phyloP scores from a whole-genome alignment of 2,797 vertebrate species.

The Hydrophis major region DNA sequence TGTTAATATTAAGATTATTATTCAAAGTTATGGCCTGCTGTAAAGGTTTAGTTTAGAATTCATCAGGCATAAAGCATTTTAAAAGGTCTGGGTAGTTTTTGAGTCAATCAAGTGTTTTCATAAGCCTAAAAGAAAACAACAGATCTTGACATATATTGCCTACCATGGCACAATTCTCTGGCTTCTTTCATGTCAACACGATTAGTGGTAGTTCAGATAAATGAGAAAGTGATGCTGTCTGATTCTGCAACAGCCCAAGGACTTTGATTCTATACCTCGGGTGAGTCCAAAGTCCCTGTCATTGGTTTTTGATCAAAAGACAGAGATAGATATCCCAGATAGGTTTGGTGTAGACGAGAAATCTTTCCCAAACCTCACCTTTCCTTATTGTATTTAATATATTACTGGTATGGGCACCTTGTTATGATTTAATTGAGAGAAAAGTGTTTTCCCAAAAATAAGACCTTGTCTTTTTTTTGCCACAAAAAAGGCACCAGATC shows the following conservation, averaged over 20 bases:
- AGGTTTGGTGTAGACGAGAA: background rate
- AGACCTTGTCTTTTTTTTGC: too few relatives aligned
- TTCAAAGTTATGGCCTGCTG: background rate
- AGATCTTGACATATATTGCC: background rate
- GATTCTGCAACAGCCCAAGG: background rate
- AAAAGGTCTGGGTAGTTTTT: conserved; percentile 14
- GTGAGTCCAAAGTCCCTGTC: rapidly evolving
- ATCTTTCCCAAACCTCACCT: background rate
- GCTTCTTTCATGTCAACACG: conserved; percentile 10
- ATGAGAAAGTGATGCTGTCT: background rate
- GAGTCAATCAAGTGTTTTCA: conserved; percentile 27
- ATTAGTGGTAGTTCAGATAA: background rate
- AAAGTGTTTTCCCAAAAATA: too few relatives aligned
- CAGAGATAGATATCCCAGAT: background rate
- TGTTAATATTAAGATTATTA: background rate
- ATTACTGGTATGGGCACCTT: too few relatives aligned
- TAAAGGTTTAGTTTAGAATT: background rate
- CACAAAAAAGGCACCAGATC: too few relatives aligned
- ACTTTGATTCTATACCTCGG: background rate
- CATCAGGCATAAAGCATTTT: background rate
- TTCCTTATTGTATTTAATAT: background rate
- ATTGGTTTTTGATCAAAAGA: background rate
- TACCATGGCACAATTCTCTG: background rate
- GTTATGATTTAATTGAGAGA: too few relatives aligned
- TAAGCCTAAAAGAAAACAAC: background rate